These are phyloP conservation scores for Limnephilus rhombicus DNA, from an alignment of 2,888 invertebrate species.

Conservation along the genomic window DNA sequence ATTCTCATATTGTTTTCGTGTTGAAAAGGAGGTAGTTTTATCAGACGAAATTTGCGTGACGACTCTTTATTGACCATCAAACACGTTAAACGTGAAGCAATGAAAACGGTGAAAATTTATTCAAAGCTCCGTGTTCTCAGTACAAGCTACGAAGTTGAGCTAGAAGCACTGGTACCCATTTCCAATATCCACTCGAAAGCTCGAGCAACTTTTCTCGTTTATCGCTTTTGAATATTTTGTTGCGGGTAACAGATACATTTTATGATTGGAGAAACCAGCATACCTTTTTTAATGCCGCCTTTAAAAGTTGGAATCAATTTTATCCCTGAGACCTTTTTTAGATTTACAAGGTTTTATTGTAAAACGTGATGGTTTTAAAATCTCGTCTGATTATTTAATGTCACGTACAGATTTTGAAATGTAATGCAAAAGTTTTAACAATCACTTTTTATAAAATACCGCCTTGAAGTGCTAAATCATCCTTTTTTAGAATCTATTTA, in stretches of 20 bases:
- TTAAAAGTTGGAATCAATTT: neutral
- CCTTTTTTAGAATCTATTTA: neutral
- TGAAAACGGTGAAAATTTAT: neutral
- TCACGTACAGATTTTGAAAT: neutral
- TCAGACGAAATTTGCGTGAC: neutral
- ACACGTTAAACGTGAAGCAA: neutral
- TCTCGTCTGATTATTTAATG: neutral
- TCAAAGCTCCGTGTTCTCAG: neutral
- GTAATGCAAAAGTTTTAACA: neutral
- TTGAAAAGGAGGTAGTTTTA: neutral
- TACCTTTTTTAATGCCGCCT: neutral
- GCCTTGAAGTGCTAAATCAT: neutral
- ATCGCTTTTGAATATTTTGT: neutral
- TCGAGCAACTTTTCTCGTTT: neutral
- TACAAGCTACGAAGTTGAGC: neutral
- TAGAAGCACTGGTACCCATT: neutral
- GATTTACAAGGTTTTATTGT: neutral
- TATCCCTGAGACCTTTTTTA: neutral
- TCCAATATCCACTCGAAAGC: neutral
- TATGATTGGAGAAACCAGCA: neutral
- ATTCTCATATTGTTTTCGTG: neutral
- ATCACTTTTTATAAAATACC: neutral
- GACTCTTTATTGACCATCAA: conserved; percentile 1
- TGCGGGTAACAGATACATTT: neutral
- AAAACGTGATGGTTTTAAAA: neutral